Percentiles rank a stretch among this genome's conserved stretches.
Conservation (phyloP, 2,113 vertebrate species). For the Tychaedon coryphoeus region DNA sequence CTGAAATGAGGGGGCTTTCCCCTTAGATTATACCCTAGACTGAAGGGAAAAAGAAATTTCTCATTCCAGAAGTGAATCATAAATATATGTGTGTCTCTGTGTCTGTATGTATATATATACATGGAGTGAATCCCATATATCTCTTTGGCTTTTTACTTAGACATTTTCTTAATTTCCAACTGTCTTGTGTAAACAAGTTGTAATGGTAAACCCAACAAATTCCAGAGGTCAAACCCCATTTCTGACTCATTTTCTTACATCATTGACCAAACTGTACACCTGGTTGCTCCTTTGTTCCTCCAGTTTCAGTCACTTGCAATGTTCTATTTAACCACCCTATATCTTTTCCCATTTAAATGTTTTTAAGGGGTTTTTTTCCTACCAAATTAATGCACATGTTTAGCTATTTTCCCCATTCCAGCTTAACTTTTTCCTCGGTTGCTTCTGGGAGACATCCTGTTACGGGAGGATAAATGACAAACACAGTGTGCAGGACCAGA, state of each 20-base stretch:
- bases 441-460: neutral
- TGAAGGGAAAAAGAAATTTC: neutral
- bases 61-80: neutral
- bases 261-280: neutral
- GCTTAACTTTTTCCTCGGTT: neutral
- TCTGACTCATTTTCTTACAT: neutral
- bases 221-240: neutral
- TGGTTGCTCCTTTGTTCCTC: neutral
- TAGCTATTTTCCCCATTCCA: neutral
- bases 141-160: neutral
- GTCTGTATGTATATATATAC: rapidly evolving
- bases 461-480: neutral
- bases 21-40: neutral
- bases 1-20: neutral
- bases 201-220: neutral
- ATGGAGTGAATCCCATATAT: neutral
- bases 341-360: neutral
- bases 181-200: neutral
- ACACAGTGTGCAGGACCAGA: neutral
- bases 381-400: neutral
- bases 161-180: neutral
- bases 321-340: neutral
- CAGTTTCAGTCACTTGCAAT: neutral
- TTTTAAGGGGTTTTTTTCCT: rapidly evolving
- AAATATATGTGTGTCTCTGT: neutral